Evolutionary conservation across 2,888 invertebrate genomes (phyloP), one percentile per base, ranked within the genome.

Genomic region (Thalpophila matura): DNA sequence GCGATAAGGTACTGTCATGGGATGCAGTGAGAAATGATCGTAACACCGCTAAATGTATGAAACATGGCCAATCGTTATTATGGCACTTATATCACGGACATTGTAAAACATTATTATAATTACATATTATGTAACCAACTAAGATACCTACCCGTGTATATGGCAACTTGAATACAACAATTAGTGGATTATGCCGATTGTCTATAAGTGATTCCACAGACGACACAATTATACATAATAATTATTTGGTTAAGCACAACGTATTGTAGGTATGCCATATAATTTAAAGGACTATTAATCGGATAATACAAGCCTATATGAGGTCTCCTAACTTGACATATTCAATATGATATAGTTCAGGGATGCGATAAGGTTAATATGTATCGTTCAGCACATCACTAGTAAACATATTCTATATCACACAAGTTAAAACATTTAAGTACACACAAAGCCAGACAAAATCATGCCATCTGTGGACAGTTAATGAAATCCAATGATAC

Each of bases 81-180:
- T 93, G 92, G 93, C 93, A 93, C 92, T 87, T 81, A 76, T 85
- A 91, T 92, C 93, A 92, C 93, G 91, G 91, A 86, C 84, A 78
- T 74, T 79, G 70, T 82, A 72, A 83, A 77, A 82, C 76, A 83
- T 85, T 77, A 84, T 80, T 82, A 37, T 27, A 51, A 63, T 55
- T 71, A 77, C 49, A 72, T 33, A 73, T 50, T 82, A 86, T 80
- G 79, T 84, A 83, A 82, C 79, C 77, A 77, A 81, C 79, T 80
- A 77, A 81, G 61, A 78, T 75, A 86, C 79, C 77, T 86, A 86
- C 90, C 89, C 89, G 91, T 91, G 86, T 89, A 84, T 85, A 89
- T 87, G 87, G 88, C 87, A 87, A 88, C 84, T 83, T 74, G 72
- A 81, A 81, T 80, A 81, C 82, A 86, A 85, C 83, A 83, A 79